Evolutionary conservation across 2,113 vertebrate genomes (phyloP).

Genomic region (Oreocharis arfaki): DNA sequence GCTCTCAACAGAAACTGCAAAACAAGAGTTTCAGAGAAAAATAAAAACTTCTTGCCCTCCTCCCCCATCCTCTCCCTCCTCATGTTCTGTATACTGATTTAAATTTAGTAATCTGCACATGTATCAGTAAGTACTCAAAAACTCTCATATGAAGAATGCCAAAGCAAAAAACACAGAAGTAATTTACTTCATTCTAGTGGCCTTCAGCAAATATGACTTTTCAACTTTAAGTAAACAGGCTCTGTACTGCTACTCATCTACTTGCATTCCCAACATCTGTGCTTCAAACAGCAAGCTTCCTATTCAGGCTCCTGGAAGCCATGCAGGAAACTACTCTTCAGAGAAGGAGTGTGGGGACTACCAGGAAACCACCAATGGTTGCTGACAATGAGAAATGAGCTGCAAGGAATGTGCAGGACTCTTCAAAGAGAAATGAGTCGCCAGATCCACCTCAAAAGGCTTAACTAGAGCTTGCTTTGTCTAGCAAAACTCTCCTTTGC

Average conservation of each 20-base stretch:
- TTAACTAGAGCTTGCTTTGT: background rate
- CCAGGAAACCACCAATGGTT: background rate
- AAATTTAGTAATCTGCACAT: background rate
- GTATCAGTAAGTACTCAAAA: background rate
- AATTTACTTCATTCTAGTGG: background rate
- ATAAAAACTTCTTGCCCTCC: background rate
- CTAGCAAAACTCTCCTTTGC: background rate
- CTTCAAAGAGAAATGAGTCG: background rate
- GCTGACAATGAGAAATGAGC: background rate
- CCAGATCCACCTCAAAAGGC: background rate
- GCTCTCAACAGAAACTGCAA: slow-evolving; percentile 81
- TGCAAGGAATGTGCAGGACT: background rate
- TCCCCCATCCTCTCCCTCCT: no score
- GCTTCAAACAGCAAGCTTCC: background rate
- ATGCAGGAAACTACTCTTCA: background rate
- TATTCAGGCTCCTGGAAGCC: background rate
- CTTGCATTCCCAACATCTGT: background rate
- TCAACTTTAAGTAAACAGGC: background rate
- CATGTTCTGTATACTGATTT: background rate
- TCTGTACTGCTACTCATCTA: background rate
- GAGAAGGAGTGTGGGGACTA: background rate
- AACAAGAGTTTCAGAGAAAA: background rate
- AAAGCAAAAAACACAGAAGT: background rate
- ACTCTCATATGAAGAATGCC: background rate
- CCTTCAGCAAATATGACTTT: background rate